A percentile compares a stretch with the other conserved stretches of the same genome.
Evolutionary conservation across 1,140 invertebrate genomes (phyloP).

Genomic region (Zophobas morio): DNA sequence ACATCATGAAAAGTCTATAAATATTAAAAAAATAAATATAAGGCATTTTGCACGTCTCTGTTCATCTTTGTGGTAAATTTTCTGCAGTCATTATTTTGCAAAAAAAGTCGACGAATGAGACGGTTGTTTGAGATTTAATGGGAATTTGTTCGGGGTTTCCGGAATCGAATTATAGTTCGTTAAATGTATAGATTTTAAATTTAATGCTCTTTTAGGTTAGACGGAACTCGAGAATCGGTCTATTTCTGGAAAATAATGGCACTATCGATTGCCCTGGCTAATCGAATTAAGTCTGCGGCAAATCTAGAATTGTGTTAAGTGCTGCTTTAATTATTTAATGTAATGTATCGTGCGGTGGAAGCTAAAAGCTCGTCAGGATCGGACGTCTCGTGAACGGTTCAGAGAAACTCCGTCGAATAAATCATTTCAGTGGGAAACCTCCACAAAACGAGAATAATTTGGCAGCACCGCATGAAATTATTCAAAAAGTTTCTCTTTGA

Average conservation of each 20-base stretch:
- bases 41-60: no score
- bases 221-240: not conserved
- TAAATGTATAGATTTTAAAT: no score
- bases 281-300: conserved; percentile 17
- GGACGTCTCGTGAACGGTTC: conserved; percentile 9
- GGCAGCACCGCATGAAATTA: conserved; percentile 1
- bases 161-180: no score
- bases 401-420: not conserved
- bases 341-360: conserved; percentile 24
- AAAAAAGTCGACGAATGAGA: no score
- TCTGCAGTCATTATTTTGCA: no score
- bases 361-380: conserved; percentile 31
- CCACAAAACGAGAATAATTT: conserved; percentile 24
- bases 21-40: no score
- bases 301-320: conserved; percentile 20
- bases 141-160: no score
- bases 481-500: conserved; percentile 33
- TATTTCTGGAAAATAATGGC: conserved; percentile 28
- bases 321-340: conserved; percentile 19
- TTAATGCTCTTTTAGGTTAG: not conserved
- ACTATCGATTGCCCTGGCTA: conserved; percentile 1
- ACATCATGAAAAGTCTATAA: no score
- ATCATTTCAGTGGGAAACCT: conserved; percentile 1
- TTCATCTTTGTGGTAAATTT: no score
- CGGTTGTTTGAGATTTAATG: no score